phyloP scores from a whole-genome alignment of 2,888 invertebrate genomes.

The Caenorhabditis sp. region DNA sequence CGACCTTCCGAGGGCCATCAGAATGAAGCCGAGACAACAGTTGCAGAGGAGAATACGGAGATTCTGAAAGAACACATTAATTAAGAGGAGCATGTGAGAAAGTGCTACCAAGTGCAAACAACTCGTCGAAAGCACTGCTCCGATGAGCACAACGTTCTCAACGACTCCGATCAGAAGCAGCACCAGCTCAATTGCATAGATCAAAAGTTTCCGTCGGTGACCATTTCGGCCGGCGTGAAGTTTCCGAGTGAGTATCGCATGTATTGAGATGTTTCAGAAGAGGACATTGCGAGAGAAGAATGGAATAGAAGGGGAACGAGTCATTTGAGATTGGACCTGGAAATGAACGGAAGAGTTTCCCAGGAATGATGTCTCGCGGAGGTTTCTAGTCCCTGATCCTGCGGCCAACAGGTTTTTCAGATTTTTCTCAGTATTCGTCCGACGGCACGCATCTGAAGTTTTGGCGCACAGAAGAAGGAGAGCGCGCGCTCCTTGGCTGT shows the following conservation, averaged over 20 bases:
- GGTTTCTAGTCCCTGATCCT: no score
- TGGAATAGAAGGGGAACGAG: no score
- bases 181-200: conserved; percentile 36
- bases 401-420: no score
- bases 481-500: no score
- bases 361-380: no score
- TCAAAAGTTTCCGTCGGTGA: conserved; percentile 49
- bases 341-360: no score
- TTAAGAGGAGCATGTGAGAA: not conserved
- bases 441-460: no score
- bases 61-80: no score
- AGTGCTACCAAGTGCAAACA: conserved; percentile 40
- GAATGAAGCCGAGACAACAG: conserved; percentile 41
- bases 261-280: conserved; percentile 13
- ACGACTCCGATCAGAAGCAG: conserved; percentile 29
- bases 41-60: conserved; percentile 47
- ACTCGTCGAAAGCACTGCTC: conserved; percentile 39
- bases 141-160: conserved; percentile 25
- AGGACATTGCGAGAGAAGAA: no score
- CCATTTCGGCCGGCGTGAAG: conserved; percentile 48
- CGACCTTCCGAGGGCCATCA: conserved; percentile 31
- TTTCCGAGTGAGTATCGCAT: conserved; percentile 39
- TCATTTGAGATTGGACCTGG: no score
- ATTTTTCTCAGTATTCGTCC: no score
- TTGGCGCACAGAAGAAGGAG: no score